Evolutionary conservation across 2,113 vertebrate genomes (phyloP).

Genomic region (Malurus cyaneus): DNA sequence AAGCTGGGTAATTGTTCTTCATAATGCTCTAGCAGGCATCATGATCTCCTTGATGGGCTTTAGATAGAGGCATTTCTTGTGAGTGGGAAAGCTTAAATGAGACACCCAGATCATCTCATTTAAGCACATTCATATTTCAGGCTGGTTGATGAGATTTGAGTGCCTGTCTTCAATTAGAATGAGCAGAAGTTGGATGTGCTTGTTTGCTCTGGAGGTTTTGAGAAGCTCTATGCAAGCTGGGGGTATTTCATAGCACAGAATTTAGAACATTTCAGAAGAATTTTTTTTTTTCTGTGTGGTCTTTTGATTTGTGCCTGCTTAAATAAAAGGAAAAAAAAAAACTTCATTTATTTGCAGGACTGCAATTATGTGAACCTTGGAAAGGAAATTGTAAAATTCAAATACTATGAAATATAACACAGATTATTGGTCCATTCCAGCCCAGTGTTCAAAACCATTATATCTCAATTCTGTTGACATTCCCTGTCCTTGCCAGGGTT

Average conservation of each 20-base stretch:
- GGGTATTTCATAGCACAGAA: not conserved
- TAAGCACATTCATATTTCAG: constrained; percentile 45
- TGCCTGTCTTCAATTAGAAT: constrained; percentile 17
- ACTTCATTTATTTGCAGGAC: not conserved
- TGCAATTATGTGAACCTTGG: not conserved
- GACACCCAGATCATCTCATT: constrained; percentile 33
- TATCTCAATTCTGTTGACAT: not conserved
- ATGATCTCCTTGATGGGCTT: constrained; percentile 15
- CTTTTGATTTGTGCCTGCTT: not conserved
- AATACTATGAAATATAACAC: not conserved
- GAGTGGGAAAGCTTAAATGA: constrained; percentile 24
- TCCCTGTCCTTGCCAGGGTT: not conserved
- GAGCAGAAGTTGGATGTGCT: not conserved
- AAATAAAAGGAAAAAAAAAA: not conserved
- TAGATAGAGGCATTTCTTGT: constrained; percentile 15
- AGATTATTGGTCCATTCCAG: not conserved
- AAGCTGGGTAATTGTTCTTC: constrained; percentile 41
- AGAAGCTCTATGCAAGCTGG: not conserved
- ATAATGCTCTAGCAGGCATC: constrained; percentile 22
- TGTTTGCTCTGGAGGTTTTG: not conserved
- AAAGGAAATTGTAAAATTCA: not conserved
- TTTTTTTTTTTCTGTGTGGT: not conserved
- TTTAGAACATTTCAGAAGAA: not conserved
- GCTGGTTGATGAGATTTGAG: not conserved
- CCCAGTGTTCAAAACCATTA: not conserved